Base-by-base conservation (phyloP, 2,888 invertebrate species). In the Nomada flava region DNA sequence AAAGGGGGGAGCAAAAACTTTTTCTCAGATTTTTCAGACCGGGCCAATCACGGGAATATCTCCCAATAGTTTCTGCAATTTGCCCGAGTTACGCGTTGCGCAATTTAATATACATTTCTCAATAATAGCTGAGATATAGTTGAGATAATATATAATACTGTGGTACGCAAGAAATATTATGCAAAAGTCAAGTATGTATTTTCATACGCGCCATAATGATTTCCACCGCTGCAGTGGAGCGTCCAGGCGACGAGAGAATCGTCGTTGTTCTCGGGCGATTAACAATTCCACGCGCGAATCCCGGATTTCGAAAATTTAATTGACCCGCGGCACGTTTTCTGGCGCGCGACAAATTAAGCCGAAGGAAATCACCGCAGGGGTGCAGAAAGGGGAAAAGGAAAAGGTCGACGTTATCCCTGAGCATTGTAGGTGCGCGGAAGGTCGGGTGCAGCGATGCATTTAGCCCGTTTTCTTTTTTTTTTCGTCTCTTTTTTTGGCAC, bases 401-500 rank as follows among this genome's bases (percentile, higher is more conserved):
- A 53, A 42, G 5, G 55, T 65, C 65, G 26, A 42, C 23, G 70
- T 18, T 64, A 29, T 60, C 55, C 72, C 60, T 47, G 26, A 70
- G 29, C 26, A 26, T 36, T 59, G 64, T n/a, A 10, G 52, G 63
- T 53, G 63, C 23, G 68, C 55, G 64, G 47, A 62, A 77, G 79
- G 42, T 67, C 60, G 55, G 55, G 50, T 52, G 67, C 81, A 75
- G 80, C 69, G 80, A 47, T 55, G 82, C 76, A 72, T 81, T 81
- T 81, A 63, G 68, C 57, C 57, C 26, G 55, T 69, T 73, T 63
- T 57, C 70, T 44, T 59, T 47, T 4, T 70, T 29, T 59, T 47
- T 65, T 69, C 18, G 0, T 50, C 1, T 15, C 5, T 2, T n/a
- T 53, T 84, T 79, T 77, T 59, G 75, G 73, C 73, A 86, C 86